Conservation (phyloP, 2,888 invertebrate species). For the Eupithecia subfuscata region DNA sequence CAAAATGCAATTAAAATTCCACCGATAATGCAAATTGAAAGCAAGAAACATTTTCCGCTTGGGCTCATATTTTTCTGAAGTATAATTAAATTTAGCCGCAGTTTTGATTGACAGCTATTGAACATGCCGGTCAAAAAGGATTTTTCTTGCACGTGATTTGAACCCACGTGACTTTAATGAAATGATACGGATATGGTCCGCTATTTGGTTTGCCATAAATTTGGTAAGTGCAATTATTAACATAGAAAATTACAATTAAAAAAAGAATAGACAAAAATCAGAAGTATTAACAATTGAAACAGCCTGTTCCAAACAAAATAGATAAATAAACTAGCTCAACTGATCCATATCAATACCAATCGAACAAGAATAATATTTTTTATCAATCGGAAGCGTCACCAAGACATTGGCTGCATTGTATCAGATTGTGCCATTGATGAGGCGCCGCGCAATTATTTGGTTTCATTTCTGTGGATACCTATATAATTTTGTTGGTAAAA, state of each 20-base stretch:
- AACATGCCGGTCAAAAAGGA: conserved; percentile 49
- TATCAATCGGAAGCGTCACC: neutral
- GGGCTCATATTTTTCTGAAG: conserved; percentile 48
- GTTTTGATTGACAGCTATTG: conserved; percentile 16
- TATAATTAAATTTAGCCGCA: conserved; percentile 60
- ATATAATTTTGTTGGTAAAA: neutral
- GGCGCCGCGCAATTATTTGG: neutral
- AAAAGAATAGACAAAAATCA: neutral
- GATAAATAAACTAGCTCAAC: neutral
- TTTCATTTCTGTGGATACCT: neutral
- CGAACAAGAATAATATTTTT: no score
- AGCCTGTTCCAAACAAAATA: neutral
- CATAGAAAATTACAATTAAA: neutral
- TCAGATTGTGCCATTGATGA: neutral
- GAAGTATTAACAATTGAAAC: neutral
- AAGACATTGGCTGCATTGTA: neutral
- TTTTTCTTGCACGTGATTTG: conserved; percentile 46
- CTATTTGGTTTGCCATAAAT: conserved; percentile 57
- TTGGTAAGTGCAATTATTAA: conserved; percentile 53
- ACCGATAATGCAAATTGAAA: conserved; percentile 29
- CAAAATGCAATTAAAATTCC: conserved; percentile 26
- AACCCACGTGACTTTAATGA: conserved; percentile 56
- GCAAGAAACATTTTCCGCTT: conserved; percentile 50
- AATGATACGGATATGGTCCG: conserved; percentile 65
- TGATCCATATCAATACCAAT: neutral